Evolutionary conservation across 2,888 invertebrate species (phyloP).

Genomic region (Fragum whitleyi): DNA sequence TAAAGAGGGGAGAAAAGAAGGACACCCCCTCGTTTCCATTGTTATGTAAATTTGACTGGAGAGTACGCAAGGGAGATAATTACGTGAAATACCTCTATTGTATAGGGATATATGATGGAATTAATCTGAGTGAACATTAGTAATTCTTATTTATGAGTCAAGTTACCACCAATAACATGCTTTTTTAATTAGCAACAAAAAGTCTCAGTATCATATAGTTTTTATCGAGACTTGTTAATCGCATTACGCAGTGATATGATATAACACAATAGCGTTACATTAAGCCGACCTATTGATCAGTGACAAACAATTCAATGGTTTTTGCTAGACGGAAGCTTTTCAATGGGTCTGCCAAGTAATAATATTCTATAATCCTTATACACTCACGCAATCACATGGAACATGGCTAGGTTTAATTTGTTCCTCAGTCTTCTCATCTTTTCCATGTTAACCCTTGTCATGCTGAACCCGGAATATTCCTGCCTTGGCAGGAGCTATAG

Average conservation of each 20-base stretch:
- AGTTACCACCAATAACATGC: not conserved
- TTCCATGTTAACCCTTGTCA: too few species aligned
- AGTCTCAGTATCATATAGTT: not conserved
- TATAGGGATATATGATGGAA: too few species aligned
- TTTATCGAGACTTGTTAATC: slow-evolving; percentile 12
- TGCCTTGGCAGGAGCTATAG: too few species aligned
- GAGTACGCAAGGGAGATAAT: too few species aligned
- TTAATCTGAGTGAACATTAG: too few species aligned
- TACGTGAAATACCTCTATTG: too few species aligned
- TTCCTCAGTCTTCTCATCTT: too few species aligned
- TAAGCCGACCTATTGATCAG: not conserved
- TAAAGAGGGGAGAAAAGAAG: too few species aligned
- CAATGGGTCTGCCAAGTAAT: not conserved
- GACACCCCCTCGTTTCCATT: too few species aligned
- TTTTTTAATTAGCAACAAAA: slow-evolving; percentile 20
- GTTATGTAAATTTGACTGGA: too few species aligned
- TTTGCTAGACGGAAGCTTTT: not conserved
- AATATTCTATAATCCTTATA: not conserved
- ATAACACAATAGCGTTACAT: slow-evolving; percentile 13
- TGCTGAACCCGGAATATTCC: too few species aligned
- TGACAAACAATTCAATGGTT: not conserved
- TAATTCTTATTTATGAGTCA: slow-evolving; percentile 5
- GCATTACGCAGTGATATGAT: slow-evolving; percentile 16
- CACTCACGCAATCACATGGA: not conserved
- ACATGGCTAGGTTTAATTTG: not conserved